Evolutionary conservation across 2,113 vertebrate genomes (phyloP), one percentile per base, ranked within the genome.

Genomic region (Chauna torquata): DNA sequence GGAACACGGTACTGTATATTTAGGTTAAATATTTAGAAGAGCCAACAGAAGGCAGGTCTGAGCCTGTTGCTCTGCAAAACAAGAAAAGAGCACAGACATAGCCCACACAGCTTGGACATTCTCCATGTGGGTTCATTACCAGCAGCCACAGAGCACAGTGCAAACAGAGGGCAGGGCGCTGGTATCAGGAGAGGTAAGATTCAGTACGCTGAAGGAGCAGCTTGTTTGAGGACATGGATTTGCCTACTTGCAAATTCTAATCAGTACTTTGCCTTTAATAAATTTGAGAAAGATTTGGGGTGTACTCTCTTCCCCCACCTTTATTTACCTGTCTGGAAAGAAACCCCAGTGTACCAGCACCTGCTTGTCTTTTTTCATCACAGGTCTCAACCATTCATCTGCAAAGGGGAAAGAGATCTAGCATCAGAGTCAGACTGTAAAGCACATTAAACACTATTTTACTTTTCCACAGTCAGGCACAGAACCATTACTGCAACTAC

Each of bases 331-430:
- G 98, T 99, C 98, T 23, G 98, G 99, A 89, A 98, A 99, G 82
- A 98, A 98, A 9, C 99, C 99, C 99, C 99, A 99, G 44, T 99
- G 99, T 3, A 99, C 99, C 90, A 99, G 97, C 95, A 99, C 98
- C 97, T 99, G 99, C 95, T 99, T 99, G 91, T 99, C 99, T 90
- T 99, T 99, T 64, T 98, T 99, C 98, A 99, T 98, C 87, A 99
- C 99, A 1, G 99, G 99, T 96, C 99, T 99, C 96, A 99, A 71
- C 99, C 99, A 99, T 70, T 99, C 99, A 54, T 99, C 99, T 99
- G 98, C 59, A 98, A 98, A 68, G 62, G 32, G 36, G 54, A 93
- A 45, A 14, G 12, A 71, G 38, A 66, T 6, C 3, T 3, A 58
- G 36, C 57, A 34, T 92, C 57, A 95, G 47, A 10, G 2, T 9